Conservation (phyloP, 2,888 invertebrate species). For the Gymnosoma rotundatum region DNA sequence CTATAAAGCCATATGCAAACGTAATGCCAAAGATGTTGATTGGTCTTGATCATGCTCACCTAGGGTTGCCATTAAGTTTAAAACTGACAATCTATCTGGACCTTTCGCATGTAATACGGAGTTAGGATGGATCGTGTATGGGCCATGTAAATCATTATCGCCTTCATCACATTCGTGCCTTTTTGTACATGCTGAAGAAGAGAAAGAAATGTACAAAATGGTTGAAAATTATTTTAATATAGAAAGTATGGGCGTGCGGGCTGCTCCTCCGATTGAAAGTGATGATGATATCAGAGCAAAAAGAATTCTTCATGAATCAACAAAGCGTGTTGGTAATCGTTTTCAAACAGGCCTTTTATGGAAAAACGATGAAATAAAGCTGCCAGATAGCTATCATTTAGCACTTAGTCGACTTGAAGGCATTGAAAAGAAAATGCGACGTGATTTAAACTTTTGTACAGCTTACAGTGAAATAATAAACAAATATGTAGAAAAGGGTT, state of each 20-base stretch:
- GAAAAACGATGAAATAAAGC: slow-evolving; percentile 27
- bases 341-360: slow-evolving; percentile 34
- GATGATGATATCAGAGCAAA: slow-evolving; percentile 19
- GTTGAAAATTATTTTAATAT: slow-evolving; percentile 37
- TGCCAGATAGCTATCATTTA: slow-evolving; percentile 23
- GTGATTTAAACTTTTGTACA: background rate
- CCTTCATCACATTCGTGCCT: slow-evolving; percentile 20
- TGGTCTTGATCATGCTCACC: slow-evolving; percentile 8
- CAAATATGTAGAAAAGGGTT: slow-evolving; percentile 25
- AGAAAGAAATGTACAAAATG: slow-evolving; percentile 32
- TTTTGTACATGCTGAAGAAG: background rate
- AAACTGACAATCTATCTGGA: background rate
- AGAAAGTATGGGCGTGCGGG: slow-evolving; percentile 26
- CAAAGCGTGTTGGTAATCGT: slow-evolving; percentile 21
- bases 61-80: slow-evolving; percentile 10
- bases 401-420: slow-evolving; percentile 9
- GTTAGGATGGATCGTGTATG: slow-evolving; percentile 60
- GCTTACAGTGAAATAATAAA: slow-evolving; percentile 54
- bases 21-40: background rate
- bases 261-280: slow-evolving; percentile 12
- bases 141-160: slow-evolving; percentile 4
- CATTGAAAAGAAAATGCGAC: slow-evolving; percentile 10
- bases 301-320: slow-evolving; percentile 22
- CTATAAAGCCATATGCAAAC: background rate
- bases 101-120: slow-evolving; percentile 67